Percentiles rank a stretch among this genome's conserved stretches.
Conservation (phyloP, 2,113 vertebrate genomes). For the Saccopteryx leptura region DNA sequence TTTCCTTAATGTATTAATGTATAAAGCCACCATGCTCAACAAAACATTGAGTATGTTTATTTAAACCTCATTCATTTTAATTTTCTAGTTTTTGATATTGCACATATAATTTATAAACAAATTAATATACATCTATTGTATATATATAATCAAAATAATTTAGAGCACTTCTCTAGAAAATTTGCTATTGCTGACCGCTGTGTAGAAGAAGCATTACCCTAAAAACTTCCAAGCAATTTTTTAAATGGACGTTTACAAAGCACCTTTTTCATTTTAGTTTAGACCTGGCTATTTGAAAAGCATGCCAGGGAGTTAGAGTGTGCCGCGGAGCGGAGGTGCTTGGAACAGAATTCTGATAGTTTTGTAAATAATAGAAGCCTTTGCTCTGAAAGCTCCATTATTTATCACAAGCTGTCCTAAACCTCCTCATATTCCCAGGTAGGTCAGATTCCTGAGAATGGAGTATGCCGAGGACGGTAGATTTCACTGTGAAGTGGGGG, state of each 20-base stretch:
- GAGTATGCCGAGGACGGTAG: not conserved
- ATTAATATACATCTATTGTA: not conserved
- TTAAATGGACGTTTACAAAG: conserved; percentile 40
- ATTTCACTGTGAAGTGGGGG: not conserved
- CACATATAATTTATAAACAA: not conserved
- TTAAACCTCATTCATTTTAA: conserved; percentile 6
- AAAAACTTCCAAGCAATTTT: not conserved
- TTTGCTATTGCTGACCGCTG: not conserved
- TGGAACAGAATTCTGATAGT: not conserved
- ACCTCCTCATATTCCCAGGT: not conserved
- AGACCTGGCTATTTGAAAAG: not conserved
- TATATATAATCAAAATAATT: not conserved
- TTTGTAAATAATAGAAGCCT: not conserved
- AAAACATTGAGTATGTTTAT: conserved; percentile 34
- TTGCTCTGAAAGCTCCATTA: not conserved
- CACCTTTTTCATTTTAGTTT: not conserved
- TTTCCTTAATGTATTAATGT: conserved; percentile 28
- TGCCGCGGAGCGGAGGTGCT: not conserved
- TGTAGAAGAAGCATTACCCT: not conserved
- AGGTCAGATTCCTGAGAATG: not conserved
- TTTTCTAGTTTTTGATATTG: not conserved
- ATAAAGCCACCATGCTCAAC: not conserved
- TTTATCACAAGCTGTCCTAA: not conserved
- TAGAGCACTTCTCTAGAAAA: conserved; percentile 6
- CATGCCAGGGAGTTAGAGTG: not conserved